Evolutionary conservation across 2,888 invertebrate species (phyloP), one percentile per base, ranked within the genome.

Genomic region (Schizaphis graminum): DNA sequence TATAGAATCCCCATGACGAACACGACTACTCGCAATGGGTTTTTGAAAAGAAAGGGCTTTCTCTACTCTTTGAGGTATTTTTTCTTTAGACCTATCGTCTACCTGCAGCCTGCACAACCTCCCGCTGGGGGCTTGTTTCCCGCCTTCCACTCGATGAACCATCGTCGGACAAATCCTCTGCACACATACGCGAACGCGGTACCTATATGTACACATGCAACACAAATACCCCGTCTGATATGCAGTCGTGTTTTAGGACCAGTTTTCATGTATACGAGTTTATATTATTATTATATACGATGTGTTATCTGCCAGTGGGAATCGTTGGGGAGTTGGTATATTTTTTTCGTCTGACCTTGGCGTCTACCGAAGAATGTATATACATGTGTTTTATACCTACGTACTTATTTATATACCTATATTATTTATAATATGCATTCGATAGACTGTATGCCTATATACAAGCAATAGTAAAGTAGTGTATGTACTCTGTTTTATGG

Each of bases 311-410:
- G 94, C 94, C 94, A 91, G 94, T 91, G 49, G 94, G 91, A 91
- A 94, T 94, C 94, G 90, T 91, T 94, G 86, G 92, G 67, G 56
- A 87, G 92, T 92, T 86, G 28, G 87, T 92, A 93, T 89, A 90
- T 86, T 93, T 94, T 93, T 94, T 94, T 86, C 86, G 91, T 94
- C 94, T 94, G 94, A 94, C 94, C 94, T 94, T 94, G 91, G 67
- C 91, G 94, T 94, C 90, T 94, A 91, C 61, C 94, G 86, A 94
- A 94, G 94, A 94, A 90, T 93, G 94, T 85, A 91, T 61, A n/a
- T 86, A 49, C 84, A 67, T 28, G 44, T 87, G 90, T 94, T 89
- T 93, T 53, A 41, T 67, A 88, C 77, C 21, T 77, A 77, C 77
- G 77, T 35, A 77, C 21, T 77, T 35, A 67, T 77, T 21, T 77